These are phyloP conservation scores for Cyclophora punctaria DNA, from an alignment of 2,888 invertebrate genomes.

Conservation along the genomic window DNA sequence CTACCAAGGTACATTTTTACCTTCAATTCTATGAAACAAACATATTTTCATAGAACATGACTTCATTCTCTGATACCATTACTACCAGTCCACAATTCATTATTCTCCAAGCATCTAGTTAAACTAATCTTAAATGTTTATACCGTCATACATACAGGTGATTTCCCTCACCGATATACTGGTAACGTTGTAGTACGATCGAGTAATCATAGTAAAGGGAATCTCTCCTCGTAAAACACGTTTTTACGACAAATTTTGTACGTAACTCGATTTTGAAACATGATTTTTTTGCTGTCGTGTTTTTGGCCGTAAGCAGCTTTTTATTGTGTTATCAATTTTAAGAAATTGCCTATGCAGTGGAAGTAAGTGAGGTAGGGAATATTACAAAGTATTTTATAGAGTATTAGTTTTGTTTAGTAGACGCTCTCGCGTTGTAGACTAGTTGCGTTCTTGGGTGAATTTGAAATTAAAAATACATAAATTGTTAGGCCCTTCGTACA, in stretches of 20 bases:
- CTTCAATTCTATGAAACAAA: too few species aligned
- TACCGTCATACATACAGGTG: neutral
- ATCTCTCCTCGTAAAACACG: constrained; percentile 33
- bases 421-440: too few species aligned
- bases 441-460: too few species aligned
- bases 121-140: neutral
- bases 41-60: too few species aligned
- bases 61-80: too few species aligned
- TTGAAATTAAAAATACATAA: too few species aligned
- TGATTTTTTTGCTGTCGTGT: constrained; percentile 21
- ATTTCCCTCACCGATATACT: neutral
- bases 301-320: constrained; percentile 12
- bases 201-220: constrained; percentile 24
- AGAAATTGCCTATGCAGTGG: neutral
- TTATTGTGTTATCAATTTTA: constrained; percentile 7
- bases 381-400: too few species aligned
- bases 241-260: constrained; percentile 46
- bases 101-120: neutral
- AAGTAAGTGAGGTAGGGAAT: too few species aligned
- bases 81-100: too few species aligned
- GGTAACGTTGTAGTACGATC: constrained; percentile 9
- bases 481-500: too few species aligned
- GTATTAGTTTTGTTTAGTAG: too few species aligned
- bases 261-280: constrained; percentile 42
- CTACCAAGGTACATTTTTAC: too few species aligned